Evolutionary conservation across 2,888 invertebrate species (phyloP).

Genomic region (Trilocha varians): DNA sequence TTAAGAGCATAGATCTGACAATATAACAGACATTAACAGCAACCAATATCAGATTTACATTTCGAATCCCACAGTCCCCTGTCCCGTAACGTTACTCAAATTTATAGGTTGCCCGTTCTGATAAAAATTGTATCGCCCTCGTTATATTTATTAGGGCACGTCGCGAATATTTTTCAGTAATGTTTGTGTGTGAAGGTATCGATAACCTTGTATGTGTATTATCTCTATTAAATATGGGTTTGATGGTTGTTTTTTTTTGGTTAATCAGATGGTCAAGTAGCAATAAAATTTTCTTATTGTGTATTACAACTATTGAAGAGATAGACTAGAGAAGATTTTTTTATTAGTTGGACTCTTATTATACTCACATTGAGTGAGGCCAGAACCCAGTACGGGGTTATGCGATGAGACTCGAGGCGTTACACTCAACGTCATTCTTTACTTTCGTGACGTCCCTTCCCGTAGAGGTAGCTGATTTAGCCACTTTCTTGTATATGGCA

Average conservation of each 20-base stretch:
- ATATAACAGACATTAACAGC: neutral
- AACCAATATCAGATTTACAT: slow-evolving; percentile 23
- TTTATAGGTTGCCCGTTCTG: slow-evolving; percentile 53
- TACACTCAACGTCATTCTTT: too few relatives aligned
- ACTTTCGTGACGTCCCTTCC: too few relatives aligned
- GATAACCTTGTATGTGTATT: neutral
- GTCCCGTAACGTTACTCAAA: slow-evolving; percentile 22
- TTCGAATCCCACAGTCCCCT: slow-evolving; percentile 31
- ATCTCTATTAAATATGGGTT: slow-evolving; percentile 1
- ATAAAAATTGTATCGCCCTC: slow-evolving; percentile 58
- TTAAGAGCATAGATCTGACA: too few relatives aligned
- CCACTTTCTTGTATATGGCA: too few relatives aligned
- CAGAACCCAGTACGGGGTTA: too few relatives aligned
- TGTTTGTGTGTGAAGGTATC: slow-evolving; percentile 15
- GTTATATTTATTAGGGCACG: slow-evolving; percentile 39
- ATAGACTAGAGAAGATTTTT: neutral
- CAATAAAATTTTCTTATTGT: too few relatives aligned
- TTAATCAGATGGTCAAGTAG: too few relatives aligned
- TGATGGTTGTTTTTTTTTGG: neutral
- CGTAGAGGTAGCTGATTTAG: too few relatives aligned
- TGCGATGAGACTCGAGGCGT: too few relatives aligned
- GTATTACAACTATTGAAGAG: too few relatives aligned
- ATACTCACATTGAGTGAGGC: too few relatives aligned
- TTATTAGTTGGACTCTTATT: too few relatives aligned
- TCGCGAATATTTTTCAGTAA: slow-evolving; percentile 20